Conservation (phyloP, 2,797 vertebrate genomes). For the Oreochromis mossambicus region DNA sequence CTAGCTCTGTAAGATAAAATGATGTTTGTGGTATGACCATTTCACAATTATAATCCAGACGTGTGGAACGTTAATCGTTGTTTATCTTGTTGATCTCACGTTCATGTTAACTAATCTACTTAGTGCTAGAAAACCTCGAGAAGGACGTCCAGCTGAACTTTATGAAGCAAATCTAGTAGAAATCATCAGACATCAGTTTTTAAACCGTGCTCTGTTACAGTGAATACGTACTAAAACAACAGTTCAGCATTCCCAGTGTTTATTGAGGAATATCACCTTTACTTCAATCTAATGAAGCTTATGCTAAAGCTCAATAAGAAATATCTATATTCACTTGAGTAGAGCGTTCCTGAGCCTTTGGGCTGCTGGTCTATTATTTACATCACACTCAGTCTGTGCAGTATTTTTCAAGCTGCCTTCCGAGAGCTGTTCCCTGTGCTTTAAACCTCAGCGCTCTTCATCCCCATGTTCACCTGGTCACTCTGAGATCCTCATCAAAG, state of each 20-base stretch:
- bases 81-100: neutral
- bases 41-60: neutral
- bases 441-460: neutral
- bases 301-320: fast-evolving
- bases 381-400: neutral
- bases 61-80: neutral
- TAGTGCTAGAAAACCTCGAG: neutral
- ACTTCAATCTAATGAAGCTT: fast-evolving
- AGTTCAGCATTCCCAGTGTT: neutral
- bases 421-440: fast-evolving
- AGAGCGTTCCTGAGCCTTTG: neutral
- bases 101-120: neutral
- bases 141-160: fast-evolving
- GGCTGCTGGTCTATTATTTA: neutral
- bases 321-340: neutral
- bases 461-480: fast-evolving
- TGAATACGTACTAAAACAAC: neutral
- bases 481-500: neutral
- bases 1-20: neutral
- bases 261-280: neutral
- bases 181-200: neutral
- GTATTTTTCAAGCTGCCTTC: fast-evolving
- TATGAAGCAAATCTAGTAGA: neutral
- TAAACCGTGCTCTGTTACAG: neutral
- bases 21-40: fast-evolving